A percentile compares a stretch with the other conserved stretches of the same genome.
These are phyloP conservation scores for Drosophila phalerata DNA, from an alignment of 2,888 invertebrate species.

Conservation along the genomic window DNA sequence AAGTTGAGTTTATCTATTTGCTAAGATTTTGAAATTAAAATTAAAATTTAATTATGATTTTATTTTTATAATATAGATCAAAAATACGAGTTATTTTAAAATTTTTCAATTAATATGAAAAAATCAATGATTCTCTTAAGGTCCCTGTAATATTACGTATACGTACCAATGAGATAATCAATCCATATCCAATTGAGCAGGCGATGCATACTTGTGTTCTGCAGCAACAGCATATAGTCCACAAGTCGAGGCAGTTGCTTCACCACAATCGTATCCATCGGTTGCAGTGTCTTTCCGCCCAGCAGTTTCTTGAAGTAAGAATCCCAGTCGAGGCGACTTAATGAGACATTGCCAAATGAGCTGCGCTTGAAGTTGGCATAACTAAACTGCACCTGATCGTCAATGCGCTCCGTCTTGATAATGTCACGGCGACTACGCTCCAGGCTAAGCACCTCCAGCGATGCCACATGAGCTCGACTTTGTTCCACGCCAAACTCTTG, in stretches of 20 bases:
- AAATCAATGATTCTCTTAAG: too few relatives aligned
- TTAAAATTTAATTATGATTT: too few relatives aligned
- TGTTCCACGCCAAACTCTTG: conserved; percentile 74
- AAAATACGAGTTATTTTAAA: too few relatives aligned
- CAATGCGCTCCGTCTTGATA: conserved; percentile 52
- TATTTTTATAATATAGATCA: too few relatives aligned
- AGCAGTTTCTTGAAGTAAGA: conserved; percentile 77
- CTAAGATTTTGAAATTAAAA: too few relatives aligned
- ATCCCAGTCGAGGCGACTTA: conserved; percentile 79
- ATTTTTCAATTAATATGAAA: too few relatives aligned
- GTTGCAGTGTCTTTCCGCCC: conserved; percentile 78
- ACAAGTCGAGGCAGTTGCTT: conserved; percentile 76
- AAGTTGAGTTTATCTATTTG: too few relatives aligned
- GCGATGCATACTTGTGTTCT: conserved; percentile 75
- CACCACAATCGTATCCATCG: conserved; percentile 75
- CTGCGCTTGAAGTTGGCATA: conserved; percentile 74
- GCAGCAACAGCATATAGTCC: conserved; percentile 75
- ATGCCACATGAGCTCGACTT: conserved; percentile 78
- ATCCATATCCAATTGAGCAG: conserved; percentile 84
- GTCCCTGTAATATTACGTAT: conserved; percentile 16
- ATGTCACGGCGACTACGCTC: conserved; percentile 82
- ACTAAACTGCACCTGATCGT: conserved; percentile 68
- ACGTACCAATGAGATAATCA: conserved; percentile 83
- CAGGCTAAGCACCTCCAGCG: conserved; percentile 81
- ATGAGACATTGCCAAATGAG: conserved; percentile 57